These are phyloP conservation scores for Protosalanx chinensis DNA, from an alignment of 2,797 vertebrate species.

Conservation along the genomic window DNA sequence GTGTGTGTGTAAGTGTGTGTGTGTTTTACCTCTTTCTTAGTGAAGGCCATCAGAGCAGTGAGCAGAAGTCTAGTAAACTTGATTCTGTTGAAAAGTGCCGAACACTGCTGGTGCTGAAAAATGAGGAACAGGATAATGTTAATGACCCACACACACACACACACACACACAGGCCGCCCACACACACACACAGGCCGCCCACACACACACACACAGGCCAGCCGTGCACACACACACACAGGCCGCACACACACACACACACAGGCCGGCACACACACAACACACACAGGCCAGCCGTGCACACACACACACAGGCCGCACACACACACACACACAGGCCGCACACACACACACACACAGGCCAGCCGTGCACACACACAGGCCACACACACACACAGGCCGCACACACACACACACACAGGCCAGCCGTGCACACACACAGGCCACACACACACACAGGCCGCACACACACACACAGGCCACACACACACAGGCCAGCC, in stretches of 20 bases:
- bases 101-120: conserved; percentile 92
- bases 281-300: not conserved
- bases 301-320: no score
- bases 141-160: conserved; percentile 10
- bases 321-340: no score
- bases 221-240: not conserved
- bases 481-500: no score
- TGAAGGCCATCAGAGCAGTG: conserved; percentile 94
- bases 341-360: no score
- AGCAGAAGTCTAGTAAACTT: conserved; percentile 94
- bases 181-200: conserved; percentile 10
- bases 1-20: not conserved
- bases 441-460: not conserved
- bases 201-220: no score
- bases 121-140: conserved; percentile 33
- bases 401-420: no score
- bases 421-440: conserved; percentile 22
- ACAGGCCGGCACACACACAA: not conserved
- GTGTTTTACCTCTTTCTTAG: conserved; percentile 91
- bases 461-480: not conserved
- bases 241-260: no score
- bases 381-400: no score
- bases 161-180: conserved; percentile 9
- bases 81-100: conserved; percentile 96
- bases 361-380: no score